A percentile compares a stretch with the other conserved stretches of the same genome.
Evolutionary conservation across 2,888 invertebrate genomes (phyloP).

Genomic region (Cheilosia variabilis): DNA sequence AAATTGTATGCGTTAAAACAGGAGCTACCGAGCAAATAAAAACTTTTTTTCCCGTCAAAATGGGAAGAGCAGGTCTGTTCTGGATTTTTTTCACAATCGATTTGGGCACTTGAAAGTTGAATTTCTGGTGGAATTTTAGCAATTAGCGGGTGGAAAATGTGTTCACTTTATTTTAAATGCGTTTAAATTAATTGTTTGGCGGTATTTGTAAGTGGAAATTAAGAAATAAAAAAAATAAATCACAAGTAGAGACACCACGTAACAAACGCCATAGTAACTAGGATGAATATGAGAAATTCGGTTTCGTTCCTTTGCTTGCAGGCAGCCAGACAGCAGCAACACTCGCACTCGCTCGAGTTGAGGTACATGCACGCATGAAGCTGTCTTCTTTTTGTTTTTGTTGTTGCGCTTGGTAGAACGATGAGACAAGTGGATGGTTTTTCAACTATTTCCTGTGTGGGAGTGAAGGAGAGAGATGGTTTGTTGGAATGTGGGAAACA

Average conservation of each 20-base stretch:
- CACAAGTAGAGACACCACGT: constrained; percentile 75
- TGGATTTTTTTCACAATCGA: constrained; percentile 19
- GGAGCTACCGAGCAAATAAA: constrained; percentile 39
- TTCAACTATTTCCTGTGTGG: constrained; percentile 9
- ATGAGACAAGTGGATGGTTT: constrained; percentile 52
- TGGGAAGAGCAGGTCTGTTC: constrained; percentile 13
- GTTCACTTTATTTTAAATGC: constrained; percentile 47
- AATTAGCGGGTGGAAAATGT: constrained; percentile 18
- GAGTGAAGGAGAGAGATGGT: constrained; percentile 61
- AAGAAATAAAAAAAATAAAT: constrained; percentile 44
- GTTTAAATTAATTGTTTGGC: constrained; percentile 41
- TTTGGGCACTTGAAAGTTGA: constrained; percentile 36
- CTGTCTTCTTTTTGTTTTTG: constrained; percentile 41
- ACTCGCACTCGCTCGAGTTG: constrained; percentile 20
- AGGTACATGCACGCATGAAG: constrained; percentile 22
- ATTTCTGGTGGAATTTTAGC: constrained; percentile 13
- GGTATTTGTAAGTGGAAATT: constrained; percentile 30
- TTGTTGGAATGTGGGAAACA: constrained; percentile 45
- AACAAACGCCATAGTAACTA: constrained; percentile 76
- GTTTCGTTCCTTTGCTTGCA: neutral
- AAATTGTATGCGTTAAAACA: constrained; percentile 34
- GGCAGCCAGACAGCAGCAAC: neutral
- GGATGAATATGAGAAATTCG: constrained; percentile 55
- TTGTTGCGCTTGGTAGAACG: neutral
- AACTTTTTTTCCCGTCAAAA: constrained; percentile 45